Evolutionary conservation across 2,797 vertebrate genomes (phyloP).

Genomic region (Microctenopoma stevenorrisi): DNA sequence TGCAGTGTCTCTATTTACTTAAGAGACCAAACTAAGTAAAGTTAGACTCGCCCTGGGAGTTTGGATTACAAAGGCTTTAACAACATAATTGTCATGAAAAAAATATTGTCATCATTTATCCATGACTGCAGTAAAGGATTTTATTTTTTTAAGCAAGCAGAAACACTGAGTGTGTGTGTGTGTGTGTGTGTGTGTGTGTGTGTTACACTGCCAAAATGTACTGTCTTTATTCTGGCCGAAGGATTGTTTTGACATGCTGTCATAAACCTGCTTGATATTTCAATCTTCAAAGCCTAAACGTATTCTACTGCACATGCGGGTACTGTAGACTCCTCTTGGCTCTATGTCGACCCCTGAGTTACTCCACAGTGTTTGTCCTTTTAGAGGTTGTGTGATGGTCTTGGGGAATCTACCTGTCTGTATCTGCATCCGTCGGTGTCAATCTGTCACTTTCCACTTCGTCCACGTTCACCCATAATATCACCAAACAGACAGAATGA

Average conservation of each 20-base stretch:
- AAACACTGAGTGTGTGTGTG: not conserved
- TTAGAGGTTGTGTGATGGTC: conserved; percentile 18
- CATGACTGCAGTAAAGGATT: conserved; percentile 6
- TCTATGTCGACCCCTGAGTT: not conserved
- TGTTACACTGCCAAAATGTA: not conserved
- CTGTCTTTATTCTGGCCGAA: not conserved
- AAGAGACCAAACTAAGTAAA: conserved; percentile 60
- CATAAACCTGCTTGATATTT: not conserved
- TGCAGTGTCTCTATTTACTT: conserved; percentile 72
- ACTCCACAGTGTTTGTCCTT: conserved; percentile 9
- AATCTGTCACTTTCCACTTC: conserved; percentile 47
- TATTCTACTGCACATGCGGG: not conserved
- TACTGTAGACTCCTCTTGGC: not conserved
- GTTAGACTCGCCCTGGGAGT: conserved; percentile 48
- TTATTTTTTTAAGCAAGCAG: conserved; percentile 1
- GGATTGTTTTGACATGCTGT: not conserved
- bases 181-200: not conserved
- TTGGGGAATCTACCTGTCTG: conserved; percentile 27
- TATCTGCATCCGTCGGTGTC: conserved; percentile 28
- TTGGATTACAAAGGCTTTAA: conserved; percentile 44
- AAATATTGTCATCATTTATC: conserved; percentile 16
- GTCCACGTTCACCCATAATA: conserved; percentile 29
- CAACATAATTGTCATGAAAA: conserved; percentile 29
- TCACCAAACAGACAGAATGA: conserved; percentile 46
- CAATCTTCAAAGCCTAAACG: not conserved